Percentiles rank a stretch among this genome's conserved stretches.
Conservation (phyloP, 2,113 vertebrate genomes). For the Capreolus pygargus region DNA sequence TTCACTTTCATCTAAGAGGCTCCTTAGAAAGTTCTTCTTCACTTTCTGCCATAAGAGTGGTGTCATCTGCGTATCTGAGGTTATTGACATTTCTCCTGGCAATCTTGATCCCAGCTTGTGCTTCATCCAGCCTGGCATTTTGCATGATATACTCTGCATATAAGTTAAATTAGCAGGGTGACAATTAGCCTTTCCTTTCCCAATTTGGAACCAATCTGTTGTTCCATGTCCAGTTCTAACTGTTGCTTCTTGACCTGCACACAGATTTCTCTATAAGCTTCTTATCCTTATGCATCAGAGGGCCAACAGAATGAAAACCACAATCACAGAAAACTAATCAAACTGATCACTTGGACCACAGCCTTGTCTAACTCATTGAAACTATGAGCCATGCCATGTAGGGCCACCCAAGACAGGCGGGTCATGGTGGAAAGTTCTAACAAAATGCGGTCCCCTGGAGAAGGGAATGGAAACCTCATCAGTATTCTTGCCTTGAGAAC, state of each 20-base stretch:
- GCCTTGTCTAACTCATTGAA: neutral
- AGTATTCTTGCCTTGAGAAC: neutral
- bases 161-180: neutral
- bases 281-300: neutral
- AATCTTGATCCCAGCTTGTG: neutral
- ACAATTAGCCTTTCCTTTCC: neutral
- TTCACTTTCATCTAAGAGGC: neutral
- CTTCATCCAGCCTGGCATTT: neutral
- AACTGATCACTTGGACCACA: neutral
- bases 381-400: neutral
- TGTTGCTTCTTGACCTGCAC: neutral
- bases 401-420: neutral
- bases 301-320: neutral
- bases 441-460: neutral
- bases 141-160: neutral
- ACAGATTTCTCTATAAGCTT: neutral
- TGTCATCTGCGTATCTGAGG: rapidly evolving
- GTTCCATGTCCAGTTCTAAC: neutral
- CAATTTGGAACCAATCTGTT: neutral
- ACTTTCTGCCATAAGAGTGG: neutral
- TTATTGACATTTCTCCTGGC: neutral
- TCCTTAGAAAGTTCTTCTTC: neutral
- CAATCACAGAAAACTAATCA: neutral
- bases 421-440: neutral
- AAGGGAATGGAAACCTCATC: neutral